Evolutionary conservation across 2,113 vertebrate species (phyloP).

Genomic region (Halcyon senegalensis): DNA sequence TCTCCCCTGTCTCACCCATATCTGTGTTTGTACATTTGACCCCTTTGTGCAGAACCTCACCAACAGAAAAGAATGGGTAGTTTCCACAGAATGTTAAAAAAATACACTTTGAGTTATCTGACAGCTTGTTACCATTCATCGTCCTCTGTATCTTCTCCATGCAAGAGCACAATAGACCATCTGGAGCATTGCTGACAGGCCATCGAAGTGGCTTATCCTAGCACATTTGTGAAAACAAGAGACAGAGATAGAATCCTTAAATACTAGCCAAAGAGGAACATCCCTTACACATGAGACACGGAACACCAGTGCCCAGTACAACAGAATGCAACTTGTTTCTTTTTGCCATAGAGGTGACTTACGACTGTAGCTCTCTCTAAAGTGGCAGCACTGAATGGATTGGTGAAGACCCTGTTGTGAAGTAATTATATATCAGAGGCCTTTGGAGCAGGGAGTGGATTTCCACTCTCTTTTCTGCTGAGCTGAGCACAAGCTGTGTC

Average conservation of each 20-base stretch:
- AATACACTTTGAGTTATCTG: not conserved
- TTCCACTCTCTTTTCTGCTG: not conserved
- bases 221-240: not conserved
- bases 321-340: not conserved
- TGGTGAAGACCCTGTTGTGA: not conserved
- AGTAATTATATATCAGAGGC: not conserved
- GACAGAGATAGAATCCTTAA: not conserved
- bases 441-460: not conserved
- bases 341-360: not conserved
- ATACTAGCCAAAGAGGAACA: not conserved
- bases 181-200: not conserved
- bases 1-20: not conserved
- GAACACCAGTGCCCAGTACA: not conserved
- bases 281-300: not conserved
- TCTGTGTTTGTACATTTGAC: not conserved
- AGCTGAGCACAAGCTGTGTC: not conserved
- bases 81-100: not conserved
- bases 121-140: conserved; percentile 74
- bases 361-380: not conserved
- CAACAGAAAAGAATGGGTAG: not conserved
- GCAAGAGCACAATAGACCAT: conserved; percentile 67
- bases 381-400: not conserved
- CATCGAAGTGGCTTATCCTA: conserved; percentile 37
- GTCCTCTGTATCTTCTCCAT: conserved; percentile 80
- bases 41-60: not conserved